A percentile compares a stretch with the other conserved stretches of the same genome.
These are phyloP conservation scores for Chlorodrepanis virens DNA, from an alignment of 2,113 vertebrate genomes.

Conservation along the genomic window DNA sequence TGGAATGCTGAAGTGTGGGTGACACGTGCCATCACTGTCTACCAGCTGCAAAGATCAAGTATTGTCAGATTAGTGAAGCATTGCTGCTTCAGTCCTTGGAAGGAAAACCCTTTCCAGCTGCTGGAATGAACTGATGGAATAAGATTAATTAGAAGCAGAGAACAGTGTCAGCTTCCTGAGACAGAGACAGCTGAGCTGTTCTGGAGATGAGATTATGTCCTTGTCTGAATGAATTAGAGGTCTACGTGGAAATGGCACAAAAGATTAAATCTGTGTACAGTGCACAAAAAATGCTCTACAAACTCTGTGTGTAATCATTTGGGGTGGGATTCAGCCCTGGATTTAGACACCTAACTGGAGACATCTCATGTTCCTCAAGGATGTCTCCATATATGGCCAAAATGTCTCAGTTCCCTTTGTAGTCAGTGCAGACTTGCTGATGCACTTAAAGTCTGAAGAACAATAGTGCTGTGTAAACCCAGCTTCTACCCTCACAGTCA, in stretches of 20 bases:
- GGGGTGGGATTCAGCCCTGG: background rate
- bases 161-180: background rate
- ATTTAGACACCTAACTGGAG: background rate
- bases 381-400: background rate
- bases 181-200: background rate
- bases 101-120: slow-evolving; percentile 29
- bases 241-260: background rate
- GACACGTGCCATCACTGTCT: background rate
- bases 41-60: background rate
- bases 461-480: background rate
- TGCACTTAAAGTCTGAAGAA: background rate
- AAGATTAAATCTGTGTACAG: background rate
- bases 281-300: background rate
- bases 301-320: background rate
- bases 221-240: background rate
- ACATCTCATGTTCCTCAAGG: background rate
- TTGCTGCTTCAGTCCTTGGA: background rate
- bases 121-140: background rate
- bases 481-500: background rate
- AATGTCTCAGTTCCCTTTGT: background rate
- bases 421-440: background rate
- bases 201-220: background rate
- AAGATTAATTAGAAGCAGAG: slow-evolving; percentile 17
- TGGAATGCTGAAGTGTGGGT: background rate
- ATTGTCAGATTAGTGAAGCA: background rate